These are phyloP conservation scores for Carassius auratus DNA, from an alignment of 2,113 vertebrate genomes.

Conservation along the genomic window DNA sequence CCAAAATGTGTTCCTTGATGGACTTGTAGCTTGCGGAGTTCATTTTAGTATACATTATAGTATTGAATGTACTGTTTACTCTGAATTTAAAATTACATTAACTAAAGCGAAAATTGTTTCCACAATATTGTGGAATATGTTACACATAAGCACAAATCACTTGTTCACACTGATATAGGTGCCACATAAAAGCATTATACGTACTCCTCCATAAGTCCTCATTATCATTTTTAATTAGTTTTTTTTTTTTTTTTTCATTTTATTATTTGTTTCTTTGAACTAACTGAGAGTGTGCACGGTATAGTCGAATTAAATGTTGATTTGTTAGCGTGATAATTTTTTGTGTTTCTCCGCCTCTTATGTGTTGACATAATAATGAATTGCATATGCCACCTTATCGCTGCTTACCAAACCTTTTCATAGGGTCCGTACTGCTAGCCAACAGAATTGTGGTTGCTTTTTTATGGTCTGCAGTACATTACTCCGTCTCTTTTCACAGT, in stretches of 20 bases:
- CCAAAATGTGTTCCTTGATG: not conserved
- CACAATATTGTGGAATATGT: not conserved
- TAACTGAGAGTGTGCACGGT: not conserved
- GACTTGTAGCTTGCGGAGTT: not conserved
- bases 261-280: constrained; percentile 16
- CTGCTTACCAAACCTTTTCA: not conserved
- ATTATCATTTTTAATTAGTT: not conserved
- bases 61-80: not conserved
- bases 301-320: not conserved
- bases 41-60: not conserved
- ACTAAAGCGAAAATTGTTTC: not conserved
- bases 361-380: not conserved
- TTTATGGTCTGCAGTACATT: not conserved
- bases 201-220: not conserved
- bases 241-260: not conserved
- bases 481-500: not conserved
- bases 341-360: not conserved
- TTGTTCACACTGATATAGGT: not conserved
- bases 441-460: constrained; percentile 1
- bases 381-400: not conserved
- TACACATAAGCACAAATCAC: not conserved
- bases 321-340: constrained; percentile 1
- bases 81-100: not conserved
- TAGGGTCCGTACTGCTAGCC: not conserved
- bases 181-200: not conserved